Base-by-base conservation (phyloP, 2,888 invertebrate genomes). In the Stenodera caucasica region DNA sequence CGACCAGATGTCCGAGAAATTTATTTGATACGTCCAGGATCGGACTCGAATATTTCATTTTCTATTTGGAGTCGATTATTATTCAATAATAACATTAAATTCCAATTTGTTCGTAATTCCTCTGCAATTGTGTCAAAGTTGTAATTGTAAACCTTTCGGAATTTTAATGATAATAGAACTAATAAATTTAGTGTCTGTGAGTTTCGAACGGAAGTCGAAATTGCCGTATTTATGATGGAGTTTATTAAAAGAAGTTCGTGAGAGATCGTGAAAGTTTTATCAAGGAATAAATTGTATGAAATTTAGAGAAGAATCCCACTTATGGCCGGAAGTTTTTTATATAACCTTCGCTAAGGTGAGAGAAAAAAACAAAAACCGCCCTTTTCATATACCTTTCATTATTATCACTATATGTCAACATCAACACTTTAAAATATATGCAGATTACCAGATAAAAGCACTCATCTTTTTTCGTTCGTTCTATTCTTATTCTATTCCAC, bases 241-340 rank as follows among this genome's bases (percentile, higher is more conserved):
- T 73, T 74, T n/a, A 73, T 73, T 70, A 67, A 68, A 49, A 59
- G 58, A 71, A 69, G 69, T 70, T 61, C 60, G 60, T 68, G 68
- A 68, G 67, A 64, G 70, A 66, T 68, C 67, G 62, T 67, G 68
- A 70, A 74, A 75, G 67, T 74, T 74, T 72, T 72, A 73, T 73
- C 70, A 72, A 71, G 72, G 71, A 40, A 70, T 69, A 68, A 70
- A 69, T 70, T 71, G 67, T 65, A 65, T 69, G 67, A 70, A 68
- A 71, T 71, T 70, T 68, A 64, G 68, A 65, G 66, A 68, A 45
- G 9, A 21, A 67, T 64, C 64, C 70, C 69, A 70, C 71, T 71
- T 68, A 71, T 68, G 63, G 63, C 60, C 66, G 69, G 71, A 71
- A 70, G 70, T 68, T 69, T 70, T 64, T 69, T 68, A 67, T 70